These are phyloP conservation scores for Protomyctophum bolini DNA, from an alignment of 2,113 vertebrate species.

Conservation along the genomic window DNA sequence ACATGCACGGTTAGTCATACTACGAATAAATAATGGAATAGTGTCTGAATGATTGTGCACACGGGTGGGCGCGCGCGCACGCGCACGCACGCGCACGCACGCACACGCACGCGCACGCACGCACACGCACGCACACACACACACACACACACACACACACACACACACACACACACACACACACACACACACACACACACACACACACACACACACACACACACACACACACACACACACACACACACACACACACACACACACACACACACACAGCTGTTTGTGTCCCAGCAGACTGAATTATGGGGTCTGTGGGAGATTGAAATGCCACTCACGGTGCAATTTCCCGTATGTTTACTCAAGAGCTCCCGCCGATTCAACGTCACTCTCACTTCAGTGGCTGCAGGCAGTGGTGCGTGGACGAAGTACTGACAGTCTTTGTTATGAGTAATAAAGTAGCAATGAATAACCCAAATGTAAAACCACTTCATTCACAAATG, in stretches of 20 bases:
- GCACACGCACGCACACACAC: neutral
- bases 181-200: too few species aligned
- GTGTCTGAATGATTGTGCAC: constrained; percentile 5
- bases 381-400: neutral
- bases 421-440: too few species aligned
- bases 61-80: neutral
- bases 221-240: neutral
- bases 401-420: too few species aligned
- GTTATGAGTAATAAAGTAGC: too few species aligned
- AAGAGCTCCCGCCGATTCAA: constrained; percentile 3
- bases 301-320: constrained; percentile 19
- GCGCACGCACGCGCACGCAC: too few species aligned
- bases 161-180: neutral
- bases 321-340: constrained; percentile 28
- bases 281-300: neutral
- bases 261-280: neutral
- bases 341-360: neutral
- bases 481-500: too few species aligned
- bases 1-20: neutral
- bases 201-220: too few species aligned
- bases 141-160: neutral
- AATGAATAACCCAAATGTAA: too few species aligned
- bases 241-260: neutral
- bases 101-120: neutral
- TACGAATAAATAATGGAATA: constrained; percentile 13